Percentiles rank a stretch among this genome's conserved stretches.
These are phyloP conservation scores for Leptarthrus brevirostris DNA, from an alignment of 2,888 invertebrate genomes.

Conservation along the genomic window DNA sequence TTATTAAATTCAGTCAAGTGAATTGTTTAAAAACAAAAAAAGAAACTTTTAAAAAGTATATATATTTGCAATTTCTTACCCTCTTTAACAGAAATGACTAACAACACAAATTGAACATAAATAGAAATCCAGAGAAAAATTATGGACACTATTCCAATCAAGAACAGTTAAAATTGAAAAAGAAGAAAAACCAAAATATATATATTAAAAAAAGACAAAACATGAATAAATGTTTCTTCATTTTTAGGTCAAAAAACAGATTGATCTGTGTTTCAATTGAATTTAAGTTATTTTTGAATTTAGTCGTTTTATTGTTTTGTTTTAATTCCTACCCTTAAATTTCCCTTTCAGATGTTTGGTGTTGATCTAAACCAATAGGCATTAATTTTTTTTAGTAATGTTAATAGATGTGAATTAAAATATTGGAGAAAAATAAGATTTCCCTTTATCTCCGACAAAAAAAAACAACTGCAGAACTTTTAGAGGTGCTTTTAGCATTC, in stretches of 20 bases:
- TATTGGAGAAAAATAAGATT: no score
- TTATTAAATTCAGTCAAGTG: conserved; percentile 38
- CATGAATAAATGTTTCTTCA: conserved; percentile 80
- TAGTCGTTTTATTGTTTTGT: conserved; percentile 1
- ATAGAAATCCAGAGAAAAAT: conserved; percentile 26
- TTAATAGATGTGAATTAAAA: no score
- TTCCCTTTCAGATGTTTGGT: no score
- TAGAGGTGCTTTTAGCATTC: no score
- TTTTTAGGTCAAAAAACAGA: conserved; percentile 75
- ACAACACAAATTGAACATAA: conserved; percentile 37
- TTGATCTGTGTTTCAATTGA: conserved; percentile 53
- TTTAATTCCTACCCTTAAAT: no score
- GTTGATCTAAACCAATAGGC: no score
- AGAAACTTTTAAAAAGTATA: conserved; percentile 40
- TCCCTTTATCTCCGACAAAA: no score
- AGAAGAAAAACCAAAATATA: conserved; percentile 40
- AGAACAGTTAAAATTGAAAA: conserved; percentile 45
- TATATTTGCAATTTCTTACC: conserved; percentile 44
- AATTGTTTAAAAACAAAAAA: conserved; percentile 30
- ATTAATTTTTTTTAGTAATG: no score
- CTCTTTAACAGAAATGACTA: conserved; percentile 43
- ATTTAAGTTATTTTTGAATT: conserved; percentile 51
- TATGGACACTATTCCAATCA: conserved; percentile 36
- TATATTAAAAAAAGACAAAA: conserved; percentile 73
- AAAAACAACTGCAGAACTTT: no score